Evolutionary conservation across 1,140 invertebrate genomes (phyloP).

Genomic region (Trichomalopsis sarcophagae): DNA sequence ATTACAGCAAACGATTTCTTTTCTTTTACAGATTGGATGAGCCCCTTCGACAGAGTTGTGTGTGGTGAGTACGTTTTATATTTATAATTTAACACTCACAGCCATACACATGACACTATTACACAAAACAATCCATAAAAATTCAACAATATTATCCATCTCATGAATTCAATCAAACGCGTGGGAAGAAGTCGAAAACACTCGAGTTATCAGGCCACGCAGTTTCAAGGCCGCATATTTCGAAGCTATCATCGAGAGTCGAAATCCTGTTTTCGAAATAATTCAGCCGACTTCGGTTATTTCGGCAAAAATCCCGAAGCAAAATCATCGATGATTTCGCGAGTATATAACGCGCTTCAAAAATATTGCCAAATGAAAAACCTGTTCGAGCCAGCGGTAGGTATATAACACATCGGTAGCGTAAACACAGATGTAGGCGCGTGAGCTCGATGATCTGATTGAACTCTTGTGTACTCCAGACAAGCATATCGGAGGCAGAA

Average conservation of each 20-base stretch:
- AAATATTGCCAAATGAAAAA: not conserved
- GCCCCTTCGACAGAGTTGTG: conserved; percentile 91
- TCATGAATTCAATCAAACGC: not conserved
- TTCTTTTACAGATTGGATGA: conserved; percentile 90
- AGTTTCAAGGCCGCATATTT: conserved; percentile 30
- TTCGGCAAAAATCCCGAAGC: too few relatives aligned
- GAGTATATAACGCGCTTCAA: not conserved
- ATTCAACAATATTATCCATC: not conserved
- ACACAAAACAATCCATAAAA: not conserved
- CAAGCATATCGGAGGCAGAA: not conserved
- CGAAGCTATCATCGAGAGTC: too few relatives aligned
- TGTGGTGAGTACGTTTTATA: conserved; percentile 85
- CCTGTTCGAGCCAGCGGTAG: not conserved
- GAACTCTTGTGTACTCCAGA: not conserved
- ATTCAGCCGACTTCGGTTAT: not conserved
- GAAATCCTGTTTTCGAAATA: not conserved
- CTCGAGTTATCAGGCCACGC: not conserved
- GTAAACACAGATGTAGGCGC: not conserved
- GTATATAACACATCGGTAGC: not conserved
- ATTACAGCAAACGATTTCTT: conserved; percentile 57
- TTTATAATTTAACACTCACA: conserved; percentile 26
- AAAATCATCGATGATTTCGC: too few relatives aligned
- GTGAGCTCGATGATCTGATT: not conserved
- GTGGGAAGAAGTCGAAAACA: not conserved
- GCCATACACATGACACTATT: not conserved